Conservation (phyloP, 35 echinoderm and acorn worm genomes). For the Patiria miniata region DNA sequence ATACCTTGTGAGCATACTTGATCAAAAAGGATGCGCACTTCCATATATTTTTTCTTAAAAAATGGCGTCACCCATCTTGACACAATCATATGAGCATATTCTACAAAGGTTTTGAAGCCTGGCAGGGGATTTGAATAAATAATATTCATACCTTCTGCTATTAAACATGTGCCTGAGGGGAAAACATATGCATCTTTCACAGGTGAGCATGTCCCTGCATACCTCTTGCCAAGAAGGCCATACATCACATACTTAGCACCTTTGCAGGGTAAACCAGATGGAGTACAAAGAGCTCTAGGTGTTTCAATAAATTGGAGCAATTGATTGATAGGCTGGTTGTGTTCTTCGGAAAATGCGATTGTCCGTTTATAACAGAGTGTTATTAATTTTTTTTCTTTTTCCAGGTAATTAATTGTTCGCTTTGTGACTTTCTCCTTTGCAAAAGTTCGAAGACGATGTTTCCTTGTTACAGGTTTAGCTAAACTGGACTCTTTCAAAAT, state of each 20-base stretch:
- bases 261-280: conserved; percentile 58
- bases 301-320: conserved; percentile 67
- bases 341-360: conserved; percentile 55
- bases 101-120: conserved; percentile 30
- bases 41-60: conserved; percentile 40
- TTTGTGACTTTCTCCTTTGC: conserved; percentile 35
- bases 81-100: conserved; percentile 60
- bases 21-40: conserved; percentile 72
- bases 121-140: conserved; percentile 63
- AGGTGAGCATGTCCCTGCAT: conserved; percentile 44
- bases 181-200: conserved; percentile 18
- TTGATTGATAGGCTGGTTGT: conserved; percentile 21
- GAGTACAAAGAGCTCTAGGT: conserved; percentile 68
- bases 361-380: conserved; percentile 66
- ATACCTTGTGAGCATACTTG: conserved; percentile 63
- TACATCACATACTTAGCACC: conserved; percentile 75
- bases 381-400: conserved; percentile 69
- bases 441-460: conserved; percentile 65
- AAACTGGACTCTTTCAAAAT: conserved; percentile 43
- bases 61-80: conserved; percentile 44
- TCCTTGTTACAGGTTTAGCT: conserved; percentile 18
- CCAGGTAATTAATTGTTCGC: conserved; percentile 45
- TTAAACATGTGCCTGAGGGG: conserved; percentile 18
- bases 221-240: conserved; percentile 58
- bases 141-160: conserved; percentile 69